A percentile compares a stretch with the other conserved stretches of the same genome.
These are phyloP conservation scores for Sebastes glaucus DNA, from an alignment of 2,797 vertebrate genomes.

Conservation along the genomic window DNA sequence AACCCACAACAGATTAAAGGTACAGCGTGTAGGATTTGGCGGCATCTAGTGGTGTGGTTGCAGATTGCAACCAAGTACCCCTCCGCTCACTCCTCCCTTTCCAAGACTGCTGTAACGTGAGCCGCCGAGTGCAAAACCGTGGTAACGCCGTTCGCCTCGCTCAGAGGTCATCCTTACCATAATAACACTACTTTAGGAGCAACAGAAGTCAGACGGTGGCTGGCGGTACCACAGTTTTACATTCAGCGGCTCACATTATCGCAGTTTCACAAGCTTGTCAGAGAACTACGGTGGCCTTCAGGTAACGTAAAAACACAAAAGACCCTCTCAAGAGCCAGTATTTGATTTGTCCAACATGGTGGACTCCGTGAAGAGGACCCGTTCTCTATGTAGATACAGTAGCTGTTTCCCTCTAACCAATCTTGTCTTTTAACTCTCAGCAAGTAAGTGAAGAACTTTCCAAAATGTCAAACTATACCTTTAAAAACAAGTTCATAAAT, in stretches of 20 bases:
- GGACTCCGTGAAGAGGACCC: not conserved
- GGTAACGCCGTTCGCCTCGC: accelerated
- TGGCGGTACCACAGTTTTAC: not conserved
- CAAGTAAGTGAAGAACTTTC: not conserved
- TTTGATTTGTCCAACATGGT: not conserved
- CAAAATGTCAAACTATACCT: not conserved
- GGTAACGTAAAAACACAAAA: too few relatives aligned
- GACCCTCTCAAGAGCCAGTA: too few relatives aligned
- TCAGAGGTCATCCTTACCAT: too few relatives aligned
- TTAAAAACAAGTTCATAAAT: not conserved
- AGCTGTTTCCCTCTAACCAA: not conserved
- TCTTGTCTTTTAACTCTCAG: not conserved
- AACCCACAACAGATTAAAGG: not conserved
- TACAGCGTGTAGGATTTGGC: not conserved
- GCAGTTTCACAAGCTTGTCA: not conserved
- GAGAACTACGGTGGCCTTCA: too few relatives aligned
- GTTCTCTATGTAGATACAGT: accelerated
- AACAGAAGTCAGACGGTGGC: too few relatives aligned
- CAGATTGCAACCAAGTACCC: not conserved
- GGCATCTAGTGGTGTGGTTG: not conserved
- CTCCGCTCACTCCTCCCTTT: not conserved
- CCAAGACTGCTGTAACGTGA: too few relatives aligned
- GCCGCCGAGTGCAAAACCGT: too few relatives aligned
- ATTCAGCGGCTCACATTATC: accelerated
- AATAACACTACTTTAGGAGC: too few relatives aligned